Evolutionary conservation across 2,888 invertebrate species (phyloP), one percentile per base, ranked within the genome.

Genomic region (Brachylomia viminalis): DNA sequence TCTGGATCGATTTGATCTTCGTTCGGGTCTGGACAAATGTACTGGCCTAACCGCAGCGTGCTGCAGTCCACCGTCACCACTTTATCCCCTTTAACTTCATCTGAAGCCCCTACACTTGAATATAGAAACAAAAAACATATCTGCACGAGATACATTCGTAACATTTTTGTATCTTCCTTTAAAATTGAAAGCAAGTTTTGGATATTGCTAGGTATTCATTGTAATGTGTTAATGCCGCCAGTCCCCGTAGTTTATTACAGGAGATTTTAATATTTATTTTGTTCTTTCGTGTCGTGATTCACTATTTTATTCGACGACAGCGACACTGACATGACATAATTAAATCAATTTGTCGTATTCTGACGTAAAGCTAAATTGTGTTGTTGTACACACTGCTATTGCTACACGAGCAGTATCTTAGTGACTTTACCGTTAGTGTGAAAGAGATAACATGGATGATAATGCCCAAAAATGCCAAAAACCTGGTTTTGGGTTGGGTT

Each of bases 1-100:
- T 98, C 97, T 0, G 98, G 97, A 93, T 99, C 99, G 89, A 99
- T 98, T 89, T 98, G 98, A 88, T 97, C 97, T 86, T 97, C 94
- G 82, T 96, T 96, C 11, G 98, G 98, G 96, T 98, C 98, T 0
- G 98, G 98, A 91, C 99, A 99, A 81, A 98, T 97, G 89, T 97
- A 98, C 90, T 98, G 98, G 0, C 98, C 98, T 96, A 98, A 96
- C 87, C 98, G 96, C 86, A 98, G 94, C 68, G 97, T 97, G 89
- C 95, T 97, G 92, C 98, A 98, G 91, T 98, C 98, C 49, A 97
- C 96, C 79, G 94, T 89, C 11, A 90, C 90, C 52, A 72, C 69
- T 76, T 93, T 92, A 73, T 93, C 93, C 56, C 77, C 86, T 83
- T 93, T 95, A 49, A 86, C 91, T 82, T 95, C 95, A 86, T 93